Base-by-base conservation (phyloP, 2,113 vertebrate genomes). In the Ceratotherium simum region DNA sequence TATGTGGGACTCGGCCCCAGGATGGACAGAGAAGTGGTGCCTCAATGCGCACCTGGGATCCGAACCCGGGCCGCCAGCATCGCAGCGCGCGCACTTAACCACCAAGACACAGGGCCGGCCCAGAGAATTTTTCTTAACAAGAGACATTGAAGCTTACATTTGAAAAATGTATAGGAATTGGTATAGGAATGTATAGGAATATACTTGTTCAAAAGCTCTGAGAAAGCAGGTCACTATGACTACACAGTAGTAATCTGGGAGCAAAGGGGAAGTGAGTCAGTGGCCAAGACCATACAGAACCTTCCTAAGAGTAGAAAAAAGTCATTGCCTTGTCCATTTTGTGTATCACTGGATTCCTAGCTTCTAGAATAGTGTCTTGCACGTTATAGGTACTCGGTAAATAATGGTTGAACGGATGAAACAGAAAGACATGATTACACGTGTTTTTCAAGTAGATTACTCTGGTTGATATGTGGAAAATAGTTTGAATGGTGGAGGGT, bases 371-470 rank as follows among this genome's bases (percentile, higher is more conserved):
- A 69, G 10, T 86, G 46, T 64, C 33, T 90, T 69, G 6, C 25
- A 72, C 23, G 21, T 62, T 56, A 46, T 67, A 73, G 21, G 13
- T 86, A 48, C 31, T 75, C 31, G 16, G 33, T 73, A 86, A 91
- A 76, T 58, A 80, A 29, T 94, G 36, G 48, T 23, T 86, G 56
- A 96, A 81, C 81, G 67, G 95, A 91, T 31, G 39, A 89, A 80
- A 86, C 86, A 42, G 36, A 42, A 78, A 92, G 6, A 58, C 17
- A 92, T 18, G 6, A 79, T 83, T 64, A 56, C 67, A 83, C 10
- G 11, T 83, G 46, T 97, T 93, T 93, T 76, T 48, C 51, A 92
- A 84, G 69, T 87, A 91, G n/a, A 85, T 80, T 64, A 84, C 82
- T 94, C 36, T 86, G 20, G 31, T 23, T 89, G 16, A 18, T 67